Evolutionary conservation across 2,797 vertebrate genomes (phyloP).

Genomic region (Intellagama lesueurii): DNA sequence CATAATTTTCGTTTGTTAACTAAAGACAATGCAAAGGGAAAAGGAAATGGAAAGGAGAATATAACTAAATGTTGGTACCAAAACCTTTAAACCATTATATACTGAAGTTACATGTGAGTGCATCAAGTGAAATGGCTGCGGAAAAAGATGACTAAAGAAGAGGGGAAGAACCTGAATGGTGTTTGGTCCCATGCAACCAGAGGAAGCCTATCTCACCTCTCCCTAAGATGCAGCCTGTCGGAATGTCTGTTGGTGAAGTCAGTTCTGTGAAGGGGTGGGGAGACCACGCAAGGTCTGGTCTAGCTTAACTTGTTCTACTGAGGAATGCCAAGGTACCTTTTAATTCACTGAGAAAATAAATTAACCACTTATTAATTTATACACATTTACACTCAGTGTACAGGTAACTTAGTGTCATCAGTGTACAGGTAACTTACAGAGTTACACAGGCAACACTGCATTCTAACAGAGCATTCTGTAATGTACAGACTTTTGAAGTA

Average conservation of each 20-base stretch:
- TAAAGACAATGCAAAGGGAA: neutral
- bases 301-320: no score
- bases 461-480: neutral
- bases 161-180: neutral
- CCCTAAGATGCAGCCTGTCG: neutral
- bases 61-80: neutral
- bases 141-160: neutral
- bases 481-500: neutral
- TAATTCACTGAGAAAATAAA: no score
- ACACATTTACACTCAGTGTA: neutral
- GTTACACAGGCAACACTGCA: neutral
- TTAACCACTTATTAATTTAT: neutral
- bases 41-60: neutral
- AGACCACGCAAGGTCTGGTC: no score
- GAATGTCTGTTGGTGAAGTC: neutral
- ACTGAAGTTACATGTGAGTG: neutral
- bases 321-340: no score
- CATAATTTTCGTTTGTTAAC: neutral
- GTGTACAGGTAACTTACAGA: neutral
- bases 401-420: no score
- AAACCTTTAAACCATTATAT: neutral
- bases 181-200: no score
- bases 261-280: neutral
- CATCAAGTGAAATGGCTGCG: neutral
- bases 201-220: neutral